phyloP scores from a whole-genome alignment of 2,888 invertebrate genomes.

The Rhingia campestris region DNA sequence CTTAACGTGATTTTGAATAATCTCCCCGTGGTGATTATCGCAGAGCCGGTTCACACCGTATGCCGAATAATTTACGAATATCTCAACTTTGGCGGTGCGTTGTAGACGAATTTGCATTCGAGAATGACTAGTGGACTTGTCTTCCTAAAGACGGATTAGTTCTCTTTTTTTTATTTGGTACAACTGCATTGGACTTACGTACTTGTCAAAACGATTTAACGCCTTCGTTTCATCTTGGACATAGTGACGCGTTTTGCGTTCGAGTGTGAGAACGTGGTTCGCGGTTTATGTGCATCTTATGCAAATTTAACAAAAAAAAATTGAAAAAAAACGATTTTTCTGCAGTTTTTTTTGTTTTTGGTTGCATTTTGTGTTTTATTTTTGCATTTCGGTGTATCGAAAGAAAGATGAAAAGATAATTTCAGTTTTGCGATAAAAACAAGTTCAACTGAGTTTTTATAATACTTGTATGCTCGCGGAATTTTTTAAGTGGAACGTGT shows the following conservation, averaged over 20 bases:
- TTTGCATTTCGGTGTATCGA: background rate
- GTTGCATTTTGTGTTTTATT: constrained; percentile 10
- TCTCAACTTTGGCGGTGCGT: constrained; percentile 22
- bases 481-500: constrained; percentile 62
- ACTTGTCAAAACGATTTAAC: constrained; percentile 14
- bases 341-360: background rate
- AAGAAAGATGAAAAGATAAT: constrained; percentile 20
- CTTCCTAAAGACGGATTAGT: constrained; percentile 28
- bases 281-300: constrained; percentile 50
- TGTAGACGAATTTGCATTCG: constrained; percentile 61
- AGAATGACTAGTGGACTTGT: constrained; percentile 22
- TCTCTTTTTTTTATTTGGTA: constrained; percentile 19
- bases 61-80: constrained; percentile 66
- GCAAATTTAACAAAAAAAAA: constrained; percentile 39
- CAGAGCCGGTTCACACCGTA: constrained; percentile 65
- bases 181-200: constrained; percentile 36
- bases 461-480: constrained; percentile 32
- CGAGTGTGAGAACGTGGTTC: constrained; percentile 43
- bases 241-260: constrained; percentile 3
- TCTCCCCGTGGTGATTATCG: constrained; percentile 46
- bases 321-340: constrained; percentile 45
- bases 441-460: constrained; percentile 41
- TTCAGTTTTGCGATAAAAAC: constrained; percentile 18
- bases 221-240: constrained; percentile 30
- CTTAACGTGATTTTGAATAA: constrained; percentile 61